A percentile compares a stretch with the other conserved stretches of the same genome.
These are phyloP conservation scores for Spongia lamella DNA, from an alignment of 37 sponge, comb jelly and placozoan genomes.

Conservation along the genomic window DNA sequence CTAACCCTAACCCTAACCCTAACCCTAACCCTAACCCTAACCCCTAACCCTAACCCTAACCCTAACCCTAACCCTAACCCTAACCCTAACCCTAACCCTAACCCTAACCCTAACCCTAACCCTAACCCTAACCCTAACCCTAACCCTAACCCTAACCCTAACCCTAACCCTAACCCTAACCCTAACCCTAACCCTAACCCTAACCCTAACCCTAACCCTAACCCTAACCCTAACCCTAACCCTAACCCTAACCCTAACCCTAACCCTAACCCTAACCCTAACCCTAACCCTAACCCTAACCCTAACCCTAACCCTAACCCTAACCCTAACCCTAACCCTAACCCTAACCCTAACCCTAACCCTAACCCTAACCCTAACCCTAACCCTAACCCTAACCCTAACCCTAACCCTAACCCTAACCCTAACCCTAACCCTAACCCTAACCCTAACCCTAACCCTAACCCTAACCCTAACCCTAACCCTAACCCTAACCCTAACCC, in stretches of 20 bases:
- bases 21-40: no score
- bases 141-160: conserved; percentile 63
- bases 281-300: conserved; percentile 39
- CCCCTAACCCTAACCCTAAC: conserved; percentile 57
- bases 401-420: conserved; percentile 39
- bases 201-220: conserved; percentile 66
- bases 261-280: conserved; percentile 38
- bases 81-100: conserved; percentile 67
- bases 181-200: conserved; percentile 73
- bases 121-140: conserved; percentile 59
- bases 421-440: conserved; percentile 39
- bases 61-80: conserved; percentile 60
- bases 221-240: conserved; percentile 40
- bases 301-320: conserved; percentile 39
- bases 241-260: conserved; percentile 43
- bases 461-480: conserved; percentile 39
- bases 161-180: conserved; percentile 72
- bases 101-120: conserved; percentile 69
- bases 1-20: conserved; percentile 60
- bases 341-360: conserved; percentile 39
- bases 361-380: conserved; percentile 39
- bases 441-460: conserved; percentile 39
- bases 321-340: conserved; percentile 39
- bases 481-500: conserved; percentile 39
- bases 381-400: conserved; percentile 39